A percentile compares a stretch with the other conserved stretches of the same genome.
These are phyloP conservation scores for Orthonevra nobilis DNA, from an alignment of 2,888 invertebrate species.

Conservation along the genomic window DNA sequence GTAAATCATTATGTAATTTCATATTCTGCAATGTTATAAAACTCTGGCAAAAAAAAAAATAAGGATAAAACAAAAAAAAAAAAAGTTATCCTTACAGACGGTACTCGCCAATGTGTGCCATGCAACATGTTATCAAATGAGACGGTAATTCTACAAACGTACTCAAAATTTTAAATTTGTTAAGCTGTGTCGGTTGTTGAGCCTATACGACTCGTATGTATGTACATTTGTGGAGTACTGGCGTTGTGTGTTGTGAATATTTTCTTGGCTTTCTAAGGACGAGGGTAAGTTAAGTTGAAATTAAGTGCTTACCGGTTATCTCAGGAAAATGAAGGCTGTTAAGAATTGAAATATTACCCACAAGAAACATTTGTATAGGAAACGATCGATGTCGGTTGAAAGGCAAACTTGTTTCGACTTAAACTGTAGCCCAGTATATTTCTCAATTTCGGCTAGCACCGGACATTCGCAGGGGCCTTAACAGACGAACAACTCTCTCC, in stretches of 20 bases:
- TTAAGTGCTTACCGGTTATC: slow-evolving; percentile 23
- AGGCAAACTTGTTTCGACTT: background rate
- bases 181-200: too few relatives aligned
- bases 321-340: slow-evolving; percentile 1
- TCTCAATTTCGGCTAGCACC: too few relatives aligned
- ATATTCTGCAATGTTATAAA: slow-evolving; percentile 45
- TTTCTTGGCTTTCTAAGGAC: too few relatives aligned
- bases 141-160: slow-evolving; percentile 2
- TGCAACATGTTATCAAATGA: slow-evolving; percentile 33
- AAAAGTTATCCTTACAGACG: slow-evolving; percentile 23
- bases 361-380: background rate
- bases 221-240: too few relatives aligned
- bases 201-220: too few relatives aligned
- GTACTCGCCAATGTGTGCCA: background rate
- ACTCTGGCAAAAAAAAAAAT: slow-evolving; percentile 14
- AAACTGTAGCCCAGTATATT: too few relatives aligned
- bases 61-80: slow-evolving; percentile 28
- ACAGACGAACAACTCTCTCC: too few relatives aligned
- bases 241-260: too few relatives aligned
- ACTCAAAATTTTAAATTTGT: slow-evolving; percentile 1
- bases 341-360: slow-evolving; percentile 9
- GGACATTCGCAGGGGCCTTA: too few relatives aligned
- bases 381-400: background rate
- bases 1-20: slow-evolving; percentile 63
- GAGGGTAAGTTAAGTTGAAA: slow-evolving; percentile 23